Percentiles rank a stretch among this genome's conserved stretches.
Conservation (phyloP, 2,797 vertebrate genomes). For the Hozukius guyotensis region DNA sequence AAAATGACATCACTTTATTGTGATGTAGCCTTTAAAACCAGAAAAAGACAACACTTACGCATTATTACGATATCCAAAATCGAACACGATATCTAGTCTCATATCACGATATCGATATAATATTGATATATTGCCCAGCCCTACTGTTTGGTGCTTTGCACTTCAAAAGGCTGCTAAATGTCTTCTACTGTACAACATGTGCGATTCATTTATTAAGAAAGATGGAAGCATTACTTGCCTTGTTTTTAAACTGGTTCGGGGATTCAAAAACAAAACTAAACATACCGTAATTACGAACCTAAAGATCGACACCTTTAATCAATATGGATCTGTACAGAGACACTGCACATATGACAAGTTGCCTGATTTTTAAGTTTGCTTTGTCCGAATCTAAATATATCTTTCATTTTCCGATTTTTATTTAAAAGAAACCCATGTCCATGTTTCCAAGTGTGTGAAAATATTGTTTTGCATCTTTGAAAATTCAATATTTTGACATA, state of each 20-base stretch:
- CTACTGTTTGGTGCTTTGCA: not conserved
- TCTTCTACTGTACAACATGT: not conserved
- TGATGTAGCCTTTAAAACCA: too few species aligned
- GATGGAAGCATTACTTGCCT: not conserved
- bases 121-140: too few species aligned
- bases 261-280: not conserved
- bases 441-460: not conserved
- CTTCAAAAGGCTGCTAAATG: not conserved
- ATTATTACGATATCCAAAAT: rapidly evolving
- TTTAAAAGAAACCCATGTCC: not conserved
- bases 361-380: not conserved
- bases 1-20: too few species aligned
- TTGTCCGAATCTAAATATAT: not conserved
- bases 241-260: not conserved
- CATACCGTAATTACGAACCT: not conserved
- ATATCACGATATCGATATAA: too few species aligned
- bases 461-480: not conserved
- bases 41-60: not conserved
- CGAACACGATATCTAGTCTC: too few species aligned
- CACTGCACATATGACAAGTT: not conserved
- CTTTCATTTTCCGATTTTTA: not conserved
- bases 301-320: not conserved
- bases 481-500: too few species aligned
- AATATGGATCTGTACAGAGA: not conserved
- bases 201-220: not conserved